phyloP scores from a whole-genome alignment of 2,888 invertebrate species.

The Drosophila mettleri region DNA sequence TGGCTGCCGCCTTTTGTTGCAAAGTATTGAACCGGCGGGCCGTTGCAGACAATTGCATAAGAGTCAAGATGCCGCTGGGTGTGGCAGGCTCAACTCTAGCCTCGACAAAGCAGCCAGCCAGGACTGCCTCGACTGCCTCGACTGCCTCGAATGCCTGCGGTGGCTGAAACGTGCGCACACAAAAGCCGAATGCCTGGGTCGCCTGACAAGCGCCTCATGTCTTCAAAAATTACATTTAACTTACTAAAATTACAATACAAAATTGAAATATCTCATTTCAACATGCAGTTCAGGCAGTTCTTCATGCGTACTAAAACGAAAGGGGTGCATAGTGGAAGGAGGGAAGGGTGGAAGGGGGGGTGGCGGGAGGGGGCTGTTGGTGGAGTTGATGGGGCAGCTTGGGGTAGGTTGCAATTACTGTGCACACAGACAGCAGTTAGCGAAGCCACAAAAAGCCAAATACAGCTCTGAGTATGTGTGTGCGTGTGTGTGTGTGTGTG shows the following conservation, averaged over 20 bases:
- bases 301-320: constrained; percentile 65
- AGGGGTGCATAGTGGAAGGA: not conserved
- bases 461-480: not conserved
- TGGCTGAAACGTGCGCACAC: constrained; percentile 36
- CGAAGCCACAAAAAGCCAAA: constrained; percentile 54
- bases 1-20: constrained; percentile 30
- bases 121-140: too few relatives aligned
- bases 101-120: constrained; percentile 13
- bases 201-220: constrained; percentile 57
- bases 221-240: constrained; percentile 76
- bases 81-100: not conserved
- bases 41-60: constrained; percentile 41
- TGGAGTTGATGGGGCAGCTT: not conserved
- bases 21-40: constrained; percentile 49
- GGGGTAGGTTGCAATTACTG: constrained; percentile 40
- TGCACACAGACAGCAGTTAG: constrained; percentile 31
- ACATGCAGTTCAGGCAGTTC: constrained; percentile 63
- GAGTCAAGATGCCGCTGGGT: constrained; percentile 8
- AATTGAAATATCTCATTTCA: constrained; percentile 81
- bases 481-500: constrained; percentile 1
- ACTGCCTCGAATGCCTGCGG: too few relatives aligned
- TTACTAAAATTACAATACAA: constrained; percentile 74
- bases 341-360: not conserved
- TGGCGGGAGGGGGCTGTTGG: too few relatives aligned
- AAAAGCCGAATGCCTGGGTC: constrained; percentile 33